Percentiles rank a stretch among this genome's conserved stretches.
Conservation (phyloP, 2,888 invertebrate species). For the Drosophila conformis region DNA sequence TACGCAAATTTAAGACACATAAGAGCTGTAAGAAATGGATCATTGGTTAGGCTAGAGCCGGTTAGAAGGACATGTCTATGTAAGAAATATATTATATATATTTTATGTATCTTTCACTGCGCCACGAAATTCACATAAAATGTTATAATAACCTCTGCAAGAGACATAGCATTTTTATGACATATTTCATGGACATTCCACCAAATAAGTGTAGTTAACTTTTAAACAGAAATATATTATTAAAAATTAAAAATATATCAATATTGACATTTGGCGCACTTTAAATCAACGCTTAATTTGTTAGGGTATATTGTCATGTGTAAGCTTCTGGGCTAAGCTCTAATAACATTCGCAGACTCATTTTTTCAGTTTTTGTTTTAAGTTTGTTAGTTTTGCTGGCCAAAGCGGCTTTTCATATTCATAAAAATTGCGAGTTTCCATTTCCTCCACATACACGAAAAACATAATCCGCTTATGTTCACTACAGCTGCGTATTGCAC, state of each 20-base stretch:
- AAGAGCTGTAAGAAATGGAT: background rate
- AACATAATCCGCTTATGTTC: constrained; percentile 70
- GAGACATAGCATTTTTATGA: too few relatives aligned
- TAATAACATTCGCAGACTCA: constrained; percentile 60
- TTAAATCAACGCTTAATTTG: constrained; percentile 7
- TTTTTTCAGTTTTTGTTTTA: constrained; percentile 64
- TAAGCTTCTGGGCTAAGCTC: constrained; percentile 69
- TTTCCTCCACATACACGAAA: constrained; percentile 58
- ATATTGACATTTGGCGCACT: background rate
- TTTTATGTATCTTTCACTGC: background rate
- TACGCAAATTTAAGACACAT: background rate
- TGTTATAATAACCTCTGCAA: background rate
- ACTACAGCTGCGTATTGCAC: constrained; percentile 65
- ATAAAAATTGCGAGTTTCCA: constrained; percentile 76
- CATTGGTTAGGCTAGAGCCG: background rate
- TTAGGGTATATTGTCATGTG: constrained; percentile 41
- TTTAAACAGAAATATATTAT: background rate
- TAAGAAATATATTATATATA: background rate
- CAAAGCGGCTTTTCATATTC: constrained; percentile 77
- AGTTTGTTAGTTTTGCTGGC: constrained; percentile 69
- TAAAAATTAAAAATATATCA: background rate
- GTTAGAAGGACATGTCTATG: background rate
- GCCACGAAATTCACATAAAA: background rate
- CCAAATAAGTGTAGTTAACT: background rate
- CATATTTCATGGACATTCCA: background rate